Base-by-base conservation (phyloP, 2,113 vertebrate species). In the Lathamus discolor region DNA sequence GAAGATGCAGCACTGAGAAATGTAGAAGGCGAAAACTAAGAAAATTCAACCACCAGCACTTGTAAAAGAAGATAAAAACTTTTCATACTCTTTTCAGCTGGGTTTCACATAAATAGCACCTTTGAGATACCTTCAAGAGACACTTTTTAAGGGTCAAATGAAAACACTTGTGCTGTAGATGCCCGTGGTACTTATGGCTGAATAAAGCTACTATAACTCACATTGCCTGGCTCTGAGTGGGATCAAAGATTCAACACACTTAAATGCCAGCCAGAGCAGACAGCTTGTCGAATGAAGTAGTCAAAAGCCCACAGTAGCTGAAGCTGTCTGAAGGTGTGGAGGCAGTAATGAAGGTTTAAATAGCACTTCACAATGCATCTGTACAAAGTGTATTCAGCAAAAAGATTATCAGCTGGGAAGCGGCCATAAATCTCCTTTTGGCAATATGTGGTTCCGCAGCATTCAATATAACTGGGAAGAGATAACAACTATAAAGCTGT, bases 311-410 rank as follows among this genome's bases (percentile, higher is more conserved):
- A 91, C 18, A 0, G 59, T 19, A 91, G 77, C 48, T 83, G 76
- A 91, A 95, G 59, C 17, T 62, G 15, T 68, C 67, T 70, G 64
- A 84, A 93, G 82, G 78, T 61, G 48, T 69, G 81, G 73, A 92
- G 81, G 62, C 73, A 86, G 28, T n/a, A 85, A 17, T 67, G 37
- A 73, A 90, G 63, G 82, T 83, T 92, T 83, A 72, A 95, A 74
- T 46, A 86, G 68, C 76, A 90, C 79, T 88, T 93, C 83, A 94
- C 8, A 85, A 69, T 22, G 49, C 63, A 77, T 80, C 49, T 88
- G 51, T 86, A 93, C 83, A 51, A 74, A 86, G 64, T 35, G 23
- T 12, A 80, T 46, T 81, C 95, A 95, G 90, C 80, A 94, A 83
- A 95, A 88, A 59, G 46, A 86, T 1, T 77, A 92, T 63, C 66